Evolutionary conservation across 2,888 invertebrate species (phyloP), one percentile per base, ranked within the genome.

Genomic region (Choreutis nemorana): DNA sequence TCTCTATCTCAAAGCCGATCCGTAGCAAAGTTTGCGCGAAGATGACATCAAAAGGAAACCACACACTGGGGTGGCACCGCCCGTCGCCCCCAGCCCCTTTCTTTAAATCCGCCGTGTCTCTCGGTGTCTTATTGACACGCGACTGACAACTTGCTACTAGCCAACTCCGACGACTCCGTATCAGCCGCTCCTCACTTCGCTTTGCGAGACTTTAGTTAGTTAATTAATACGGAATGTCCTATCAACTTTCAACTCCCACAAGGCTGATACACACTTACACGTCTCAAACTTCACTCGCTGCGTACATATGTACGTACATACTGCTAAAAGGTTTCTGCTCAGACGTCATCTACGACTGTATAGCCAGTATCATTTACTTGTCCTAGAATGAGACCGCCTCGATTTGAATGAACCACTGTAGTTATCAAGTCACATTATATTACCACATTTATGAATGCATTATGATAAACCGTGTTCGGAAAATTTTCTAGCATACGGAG

Each of bases 1-100:
- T 78, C 78, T 78, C 77, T 78, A 78, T 78, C 78, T 78, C 78
- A 78, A 78, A 78, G 78, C 78, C 78, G 78, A 78, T 78, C 77
- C 75, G 78, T 70, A 77, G 78, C 77, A 78, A 78, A 78, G 78
- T 78, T 78, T 78, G 77, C 77, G 75, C 78, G 77, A 78, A 78
- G 78, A 78, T 78, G 77, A 78, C 78, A 77, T 78, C 78, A 78
- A 78, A 78, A 77, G 78, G 77, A 77, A 78, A 77, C 78, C 77
- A 77, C 77, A 77, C 72, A 77, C 70, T 71, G 75, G 78, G 73
- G 60, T 75, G 73, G 55, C 60, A 49, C 58, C 48, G 48, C 51
- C 45, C 43, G 49, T 47, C 30, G 50, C 41, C 55, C 62, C 61
- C 65, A 66, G 53, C 55, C 67, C 72, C 63, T 73, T 62, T 63